Evolutionary conservation across 2,888 invertebrate species (phyloP).

Genomic region (Gymnoscelis rufifasciata): DNA sequence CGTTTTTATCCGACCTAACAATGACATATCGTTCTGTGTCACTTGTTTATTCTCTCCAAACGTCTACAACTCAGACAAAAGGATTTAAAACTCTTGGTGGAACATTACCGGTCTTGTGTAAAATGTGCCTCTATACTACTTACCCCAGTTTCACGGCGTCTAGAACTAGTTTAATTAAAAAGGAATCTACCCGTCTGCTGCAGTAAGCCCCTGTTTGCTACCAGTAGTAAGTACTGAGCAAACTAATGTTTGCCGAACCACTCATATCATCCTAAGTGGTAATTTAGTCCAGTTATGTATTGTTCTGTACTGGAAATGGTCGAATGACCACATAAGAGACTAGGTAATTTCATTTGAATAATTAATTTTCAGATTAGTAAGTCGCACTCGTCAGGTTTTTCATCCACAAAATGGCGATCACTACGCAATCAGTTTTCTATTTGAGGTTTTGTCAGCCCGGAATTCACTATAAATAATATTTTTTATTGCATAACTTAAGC

Average conservation of each 20-base stretch:
- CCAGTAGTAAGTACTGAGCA: conserved; percentile 44
- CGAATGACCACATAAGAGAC: too few species aligned
- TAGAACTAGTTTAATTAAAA: conserved; percentile 69
- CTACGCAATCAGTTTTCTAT: too few species aligned
- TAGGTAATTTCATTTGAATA: too few species aligned
- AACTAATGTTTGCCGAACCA: conserved; percentile 41
- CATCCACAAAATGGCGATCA: too few species aligned
- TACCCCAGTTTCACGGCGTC: conserved; percentile 36
- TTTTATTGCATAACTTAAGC: too few species aligned
- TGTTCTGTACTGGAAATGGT: conserved; percentile 7
- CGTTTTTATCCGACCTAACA: too few species aligned
- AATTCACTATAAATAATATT: too few species aligned
- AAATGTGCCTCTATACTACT: conserved; percentile 23
- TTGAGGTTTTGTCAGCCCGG: too few species aligned
- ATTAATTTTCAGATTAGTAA: too few species aligned
- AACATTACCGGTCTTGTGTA: conserved; percentile 8
- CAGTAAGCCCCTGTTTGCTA: conserved; percentile 62
- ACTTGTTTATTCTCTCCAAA: neutral
- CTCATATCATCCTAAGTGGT: conserved; percentile 21
- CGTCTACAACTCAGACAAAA: conserved; percentile 1
- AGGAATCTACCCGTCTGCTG: conserved; percentile 59
- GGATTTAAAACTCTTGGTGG: neutral
- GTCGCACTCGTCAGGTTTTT: too few species aligned
- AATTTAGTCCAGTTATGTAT: conserved; percentile 13
- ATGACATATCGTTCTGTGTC: too few species aligned